A percentile compares a stretch with the other conserved stretches of the same genome.
phyloP scores from a whole-genome alignment of 2,113 vertebrate species.

The Smithornis capensis region DNA sequence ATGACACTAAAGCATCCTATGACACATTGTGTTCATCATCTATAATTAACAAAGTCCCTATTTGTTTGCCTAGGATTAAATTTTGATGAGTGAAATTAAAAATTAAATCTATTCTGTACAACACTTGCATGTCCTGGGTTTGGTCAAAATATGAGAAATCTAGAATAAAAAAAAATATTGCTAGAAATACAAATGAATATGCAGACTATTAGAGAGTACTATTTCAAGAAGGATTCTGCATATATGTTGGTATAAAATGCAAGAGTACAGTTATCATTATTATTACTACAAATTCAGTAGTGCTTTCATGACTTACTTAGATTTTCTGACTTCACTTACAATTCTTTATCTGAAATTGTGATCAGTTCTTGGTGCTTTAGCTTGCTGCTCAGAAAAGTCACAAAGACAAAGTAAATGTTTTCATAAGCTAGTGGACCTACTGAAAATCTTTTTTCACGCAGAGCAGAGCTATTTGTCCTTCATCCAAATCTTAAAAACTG shows the following conservation, averaged over 20 bases:
- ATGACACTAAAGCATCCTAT: background rate
- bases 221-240: background rate
- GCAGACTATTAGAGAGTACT: background rate
- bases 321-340: background rate
- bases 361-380: background rate
- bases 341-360: background rate
- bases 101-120: background rate
- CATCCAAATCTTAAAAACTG: background rate
- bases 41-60: background rate
- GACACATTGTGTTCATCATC: background rate
- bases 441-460: background rate
- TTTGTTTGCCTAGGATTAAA: background rate
- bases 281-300: background rate
- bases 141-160: background rate
- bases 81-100: background rate
- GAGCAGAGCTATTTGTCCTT: background rate
- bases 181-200: background rate
- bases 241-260: background rate
- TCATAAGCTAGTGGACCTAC: background rate
- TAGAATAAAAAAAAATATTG: background rate
- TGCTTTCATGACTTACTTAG: background rate
- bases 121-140: background rate
- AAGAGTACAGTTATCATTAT: background rate
- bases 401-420: background rate
- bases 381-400: background rate